Percentiles rank a stretch among this genome's conserved stretches.
These are phyloP conservation scores for Cheilinus undulatus DNA, from an alignment of 2,113 vertebrate genomes.

Conservation along the genomic window DNA sequence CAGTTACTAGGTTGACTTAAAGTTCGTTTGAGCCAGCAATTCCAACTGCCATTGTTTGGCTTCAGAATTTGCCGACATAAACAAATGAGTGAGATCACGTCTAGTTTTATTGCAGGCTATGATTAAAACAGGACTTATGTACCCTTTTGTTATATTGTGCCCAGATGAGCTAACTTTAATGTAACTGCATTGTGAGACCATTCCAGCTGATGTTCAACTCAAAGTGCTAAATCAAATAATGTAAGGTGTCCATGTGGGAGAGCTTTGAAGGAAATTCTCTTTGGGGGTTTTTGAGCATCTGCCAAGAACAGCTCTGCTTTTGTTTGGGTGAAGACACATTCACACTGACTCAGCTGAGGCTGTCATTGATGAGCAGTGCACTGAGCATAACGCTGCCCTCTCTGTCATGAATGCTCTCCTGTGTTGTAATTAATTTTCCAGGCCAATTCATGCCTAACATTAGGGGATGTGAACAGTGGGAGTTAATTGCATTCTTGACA, in stretches of 20 bases:
- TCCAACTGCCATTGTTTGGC: no score
- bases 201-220: background rate
- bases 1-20: no score
- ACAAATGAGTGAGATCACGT: no score
- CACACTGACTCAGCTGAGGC: constrained; percentile 40
- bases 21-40: no score
- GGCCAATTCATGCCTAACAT: constrained; percentile 62
- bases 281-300: constrained; percentile 16
- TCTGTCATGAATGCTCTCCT: constrained; percentile 66
- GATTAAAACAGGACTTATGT: background rate
- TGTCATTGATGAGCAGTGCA: constrained; percentile 43
- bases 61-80: no score
- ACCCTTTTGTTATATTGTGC: background rate
- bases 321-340: constrained; percentile 18
- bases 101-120: no score
- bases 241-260: background rate
- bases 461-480: constrained; percentile 36
- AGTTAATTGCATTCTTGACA: constrained; percentile 69
- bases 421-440: constrained; percentile 72
- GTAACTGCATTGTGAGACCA: background rate
- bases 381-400: constrained; percentile 42
- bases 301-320: constrained; percentile 16
- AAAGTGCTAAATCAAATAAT: background rate
- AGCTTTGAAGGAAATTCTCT: constrained; percentile 35
- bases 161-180: background rate